phyloP scores from a whole-genome alignment of 2,797 vertebrate genomes.

The Oryzias dopingdopingensis region DNA sequence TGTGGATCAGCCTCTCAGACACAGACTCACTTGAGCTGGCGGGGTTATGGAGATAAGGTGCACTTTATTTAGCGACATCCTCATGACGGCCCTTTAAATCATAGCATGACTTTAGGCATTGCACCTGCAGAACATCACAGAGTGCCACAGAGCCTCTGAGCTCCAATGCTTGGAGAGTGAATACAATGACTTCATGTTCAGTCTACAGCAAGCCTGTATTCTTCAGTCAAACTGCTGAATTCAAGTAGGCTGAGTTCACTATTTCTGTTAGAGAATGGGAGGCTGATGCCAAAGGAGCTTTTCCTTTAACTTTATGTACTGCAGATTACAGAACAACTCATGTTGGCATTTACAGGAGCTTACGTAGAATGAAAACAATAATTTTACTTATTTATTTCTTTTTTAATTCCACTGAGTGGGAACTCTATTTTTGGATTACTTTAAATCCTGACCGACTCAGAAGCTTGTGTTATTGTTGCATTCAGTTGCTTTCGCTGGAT shows the following conservation, averaged over 20 bases:
- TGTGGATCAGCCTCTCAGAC: constrained; percentile 48
- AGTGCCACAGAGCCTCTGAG: no score
- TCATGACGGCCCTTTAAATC: constrained; percentile 25
- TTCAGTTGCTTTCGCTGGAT: constrained; percentile 30
- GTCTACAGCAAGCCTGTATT: no score
- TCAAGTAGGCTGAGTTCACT: neutral
- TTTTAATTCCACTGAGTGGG: constrained; percentile 9
- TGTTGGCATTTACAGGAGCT: constrained; percentile 41
- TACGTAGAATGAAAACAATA: constrained; percentile 24
- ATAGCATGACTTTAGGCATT: constrained; percentile 33
- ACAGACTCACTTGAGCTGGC: constrained; percentile 43
- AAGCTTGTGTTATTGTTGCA: constrained; percentile 50
- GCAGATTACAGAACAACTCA: constrained; percentile 29
- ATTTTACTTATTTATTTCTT: constrained; percentile 23
- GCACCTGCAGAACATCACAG: constrained; percentile 2
- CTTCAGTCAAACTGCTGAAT: no score
- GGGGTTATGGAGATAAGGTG: constrained; percentile 63
- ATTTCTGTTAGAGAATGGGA: neutral
- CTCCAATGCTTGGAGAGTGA: no score
- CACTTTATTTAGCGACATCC: constrained; percentile 57
- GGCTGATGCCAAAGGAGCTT: constrained; percentile 1
- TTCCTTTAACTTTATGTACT: constrained; percentile 9
- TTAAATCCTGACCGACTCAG: constrained; percentile 32
- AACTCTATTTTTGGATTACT: constrained; percentile 41
- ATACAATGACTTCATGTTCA: no score